phyloP scores from a whole-genome alignment of 2,113 vertebrate species.

The Colaptes auratus region DNA sequence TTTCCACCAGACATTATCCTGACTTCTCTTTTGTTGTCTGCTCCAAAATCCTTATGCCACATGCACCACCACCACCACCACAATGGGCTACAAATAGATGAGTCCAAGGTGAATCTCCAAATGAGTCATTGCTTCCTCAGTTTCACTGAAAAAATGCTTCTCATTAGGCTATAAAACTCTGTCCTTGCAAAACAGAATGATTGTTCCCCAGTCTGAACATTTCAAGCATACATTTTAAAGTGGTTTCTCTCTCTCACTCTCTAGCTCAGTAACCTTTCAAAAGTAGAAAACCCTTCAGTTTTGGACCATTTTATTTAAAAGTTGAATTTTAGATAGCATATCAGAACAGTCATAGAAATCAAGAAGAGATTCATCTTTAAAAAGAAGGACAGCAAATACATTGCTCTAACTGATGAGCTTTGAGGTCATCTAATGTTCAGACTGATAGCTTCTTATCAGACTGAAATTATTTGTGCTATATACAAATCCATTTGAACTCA shows the following conservation, averaged over 20 bases:
- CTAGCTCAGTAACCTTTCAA: background rate
- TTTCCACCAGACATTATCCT: background rate
- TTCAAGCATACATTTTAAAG: background rate
- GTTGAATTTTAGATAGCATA: background rate
- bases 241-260: background rate
- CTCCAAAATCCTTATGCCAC: background rate
- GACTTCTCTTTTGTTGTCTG: background rate
- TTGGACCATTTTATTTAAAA: background rate
- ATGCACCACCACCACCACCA: background rate
- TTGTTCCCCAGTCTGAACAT: background rate
- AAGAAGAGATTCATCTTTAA: background rate
- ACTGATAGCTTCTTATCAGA: background rate
- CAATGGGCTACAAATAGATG: background rate
- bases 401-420: background rate
- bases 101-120: background rate
- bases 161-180: background rate
- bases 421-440: accelerated
- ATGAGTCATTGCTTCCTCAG: background rate
- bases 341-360: background rate
- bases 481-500: background rate
- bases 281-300: background rate
- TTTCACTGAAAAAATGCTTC: background rate
- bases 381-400: background rate
- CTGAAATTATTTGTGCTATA: background rate
- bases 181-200: background rate